Conservation (phyloP, 2,888 invertebrate species). For the Mayetiola destructor region DNA sequence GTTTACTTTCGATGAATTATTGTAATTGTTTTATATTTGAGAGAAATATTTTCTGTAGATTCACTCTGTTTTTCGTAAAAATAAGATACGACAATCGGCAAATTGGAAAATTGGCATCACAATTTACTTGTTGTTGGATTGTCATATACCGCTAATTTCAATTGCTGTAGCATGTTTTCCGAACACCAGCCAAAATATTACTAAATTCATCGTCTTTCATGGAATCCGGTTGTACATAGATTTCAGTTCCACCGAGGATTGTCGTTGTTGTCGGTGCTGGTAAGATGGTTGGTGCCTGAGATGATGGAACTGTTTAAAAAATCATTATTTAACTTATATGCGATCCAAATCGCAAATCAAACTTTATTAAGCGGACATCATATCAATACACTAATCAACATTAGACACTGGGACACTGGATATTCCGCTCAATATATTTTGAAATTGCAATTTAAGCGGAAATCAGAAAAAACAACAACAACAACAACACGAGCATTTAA, state of each 20-base stretch:
- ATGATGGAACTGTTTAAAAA: not conserved
- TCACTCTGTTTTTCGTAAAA: no score
- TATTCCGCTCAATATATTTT: no score
- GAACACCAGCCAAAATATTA: constrained; percentile 73
- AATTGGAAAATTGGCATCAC: not conserved
- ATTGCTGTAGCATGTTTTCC: constrained; percentile 76
- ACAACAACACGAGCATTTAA: constrained; percentile 29
- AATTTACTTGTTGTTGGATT: not conserved
- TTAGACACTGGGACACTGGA: no score
- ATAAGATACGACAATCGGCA: no score
- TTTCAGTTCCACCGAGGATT: constrained; percentile 23
- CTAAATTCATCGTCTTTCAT: constrained; percentile 75
- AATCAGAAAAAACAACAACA: no score
- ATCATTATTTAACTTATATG: no score
- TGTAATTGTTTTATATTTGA: no score
- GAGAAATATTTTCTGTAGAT: no score
- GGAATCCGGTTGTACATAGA: constrained; percentile 36
- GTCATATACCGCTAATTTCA: constrained; percentile 26
- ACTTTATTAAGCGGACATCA: no score
- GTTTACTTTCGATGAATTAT: no score
- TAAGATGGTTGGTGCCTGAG: not conserved
- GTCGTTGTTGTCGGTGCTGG: not conserved
- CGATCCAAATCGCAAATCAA: no score
- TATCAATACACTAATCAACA: no score
- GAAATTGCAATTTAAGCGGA: not conserved